A percentile compares a stretch with the other conserved stretches of the same genome.
phyloP scores from a whole-genome alignment of 2,113 vertebrate species.

The Pristiophorus japonicus region DNA sequence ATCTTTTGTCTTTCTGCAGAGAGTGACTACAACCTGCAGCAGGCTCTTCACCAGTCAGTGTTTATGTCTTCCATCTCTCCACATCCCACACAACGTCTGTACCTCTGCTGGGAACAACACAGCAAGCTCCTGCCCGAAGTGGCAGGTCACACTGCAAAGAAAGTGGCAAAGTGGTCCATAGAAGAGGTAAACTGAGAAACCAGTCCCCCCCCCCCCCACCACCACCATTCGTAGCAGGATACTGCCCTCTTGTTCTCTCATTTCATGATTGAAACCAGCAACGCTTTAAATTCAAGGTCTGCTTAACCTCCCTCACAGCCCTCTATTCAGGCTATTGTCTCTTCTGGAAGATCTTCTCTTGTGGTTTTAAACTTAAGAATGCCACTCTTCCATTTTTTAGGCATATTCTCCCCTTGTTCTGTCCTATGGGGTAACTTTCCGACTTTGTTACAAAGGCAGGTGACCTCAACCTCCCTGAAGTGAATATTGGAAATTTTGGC shows the following conservation, averaged over 20 bases:
- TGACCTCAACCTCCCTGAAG: background rate
- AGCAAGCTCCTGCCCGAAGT: slow-evolving; percentile 81
- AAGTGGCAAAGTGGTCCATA: slow-evolving; percentile 76
- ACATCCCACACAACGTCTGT: slow-evolving; percentile 62
- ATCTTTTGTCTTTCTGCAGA: slow-evolving; percentile 45
- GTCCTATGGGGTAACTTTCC: background rate
- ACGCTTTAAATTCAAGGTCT: background rate
- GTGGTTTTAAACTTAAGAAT: background rate
- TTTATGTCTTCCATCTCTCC: slow-evolving; percentile 73
- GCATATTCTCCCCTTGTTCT: background rate
- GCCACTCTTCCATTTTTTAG: background rate
- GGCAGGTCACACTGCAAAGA: slow-evolving; percentile 72
- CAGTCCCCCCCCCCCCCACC: background rate
- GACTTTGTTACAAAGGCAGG: background rate
- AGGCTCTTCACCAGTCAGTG: slow-evolving; percentile 79
- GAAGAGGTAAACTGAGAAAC: slow-evolving; percentile 68
- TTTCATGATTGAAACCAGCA: background rate
- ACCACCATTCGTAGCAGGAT: background rate
- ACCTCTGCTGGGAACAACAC: slow-evolving; percentile 83
- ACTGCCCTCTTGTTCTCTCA: background rate
- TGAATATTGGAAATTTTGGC: background rate
- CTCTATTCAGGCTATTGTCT: background rate
- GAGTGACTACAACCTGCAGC: slow-evolving; percentile 67
- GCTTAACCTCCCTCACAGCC: background rate
- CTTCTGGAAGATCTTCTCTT: too few relatives aligned